Conservation (phyloP, 2,888 invertebrate species). For the Eledona agricola region DNA sequence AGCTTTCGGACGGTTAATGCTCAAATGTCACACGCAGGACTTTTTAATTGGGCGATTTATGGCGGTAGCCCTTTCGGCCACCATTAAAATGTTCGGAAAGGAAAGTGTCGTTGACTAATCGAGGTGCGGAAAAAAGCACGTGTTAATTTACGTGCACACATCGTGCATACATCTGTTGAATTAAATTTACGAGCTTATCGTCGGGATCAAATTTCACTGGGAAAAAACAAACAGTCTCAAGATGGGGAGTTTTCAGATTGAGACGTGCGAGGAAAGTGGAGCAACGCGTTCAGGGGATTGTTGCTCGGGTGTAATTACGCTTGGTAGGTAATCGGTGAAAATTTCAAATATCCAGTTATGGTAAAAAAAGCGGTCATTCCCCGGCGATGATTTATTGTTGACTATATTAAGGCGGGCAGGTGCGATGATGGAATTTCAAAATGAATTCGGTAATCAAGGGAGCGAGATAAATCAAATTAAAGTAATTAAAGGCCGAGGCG, state of each 20-base stretch:
- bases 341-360: conserved; percentile 8
- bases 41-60: too few species aligned
- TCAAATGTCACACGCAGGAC: too few species aligned
- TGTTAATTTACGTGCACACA: conserved; percentile 30
- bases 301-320: neutral
- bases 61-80: conserved; percentile 25
- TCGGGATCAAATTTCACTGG: conserved; percentile 11
- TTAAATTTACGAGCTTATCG: conserved; percentile 27
- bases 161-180: conserved; percentile 29
- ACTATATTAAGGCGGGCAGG: conserved; percentile 20
- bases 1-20: conserved; percentile 9
- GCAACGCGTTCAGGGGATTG: neutral
- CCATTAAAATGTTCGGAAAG: conserved; percentile 15
- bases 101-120: conserved; percentile 32
- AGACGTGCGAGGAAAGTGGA: conserved; percentile 3
- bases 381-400: conserved; percentile 20
- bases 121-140: conserved; percentile 25
- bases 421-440: conserved; percentile 32
- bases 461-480: conserved; percentile 34
- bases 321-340: too few species aligned
- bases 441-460: conserved; percentile 33
- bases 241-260: too few species aligned
- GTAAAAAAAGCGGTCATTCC: conserved; percentile 18
- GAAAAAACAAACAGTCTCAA: conserved; percentile 7
- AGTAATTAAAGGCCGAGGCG: conserved; percentile 23